Base-by-base conservation (phyloP, 2,113 vertebrate species). In the Odocoileus virginianus region DNA sequence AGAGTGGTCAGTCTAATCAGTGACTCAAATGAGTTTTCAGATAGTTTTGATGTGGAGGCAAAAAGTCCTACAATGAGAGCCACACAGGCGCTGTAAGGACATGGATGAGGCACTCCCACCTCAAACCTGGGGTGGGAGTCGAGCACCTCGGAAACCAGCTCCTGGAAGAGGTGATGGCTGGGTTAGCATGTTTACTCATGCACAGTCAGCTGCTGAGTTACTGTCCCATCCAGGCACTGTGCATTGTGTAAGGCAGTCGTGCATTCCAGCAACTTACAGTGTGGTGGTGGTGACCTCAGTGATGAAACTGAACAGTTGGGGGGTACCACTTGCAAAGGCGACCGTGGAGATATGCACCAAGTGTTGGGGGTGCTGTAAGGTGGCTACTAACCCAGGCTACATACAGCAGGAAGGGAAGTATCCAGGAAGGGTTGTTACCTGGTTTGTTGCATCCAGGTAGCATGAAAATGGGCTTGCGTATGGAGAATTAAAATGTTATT, bases 321-420 rank as follows among this genome's bases (percentile, higher is more conserved):
- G 28, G n/a, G 54, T 3, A 40, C 30, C 40, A 14, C 50, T 36
- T 61, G 7, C 25, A 36, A 28, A 60, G 50, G 50, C 6, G n/a
- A 1, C 13, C 5, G 17, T 6, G 50, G 57, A 60, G 74, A 5
- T 7, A 28, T 7, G 47, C 11, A 3, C 25, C 8, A 2, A 43
- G 17, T 3, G 60, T 2, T 25, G 25, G 36, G 19, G 30, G 9
- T 52, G 10, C 55, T 5, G 13, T 12, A 2, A 1, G 25, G 11
- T 30, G 33, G 61, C 36, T 89, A 15, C 92, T 25, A 17, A 28
- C 67, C n/a, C 54, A 30, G 47, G 52, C 85, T 78, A 6, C 30
- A 52, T 57, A 6, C 30, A 71, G 60, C 25, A 2, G 47, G 21
- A 5, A 79, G n/a, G 23, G 78, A 13, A 83, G 54, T 33, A 1